These are phyloP conservation scores for Andrena hattorfiana DNA, from an alignment of 2,888 invertebrate species.

Conservation along the genomic window DNA sequence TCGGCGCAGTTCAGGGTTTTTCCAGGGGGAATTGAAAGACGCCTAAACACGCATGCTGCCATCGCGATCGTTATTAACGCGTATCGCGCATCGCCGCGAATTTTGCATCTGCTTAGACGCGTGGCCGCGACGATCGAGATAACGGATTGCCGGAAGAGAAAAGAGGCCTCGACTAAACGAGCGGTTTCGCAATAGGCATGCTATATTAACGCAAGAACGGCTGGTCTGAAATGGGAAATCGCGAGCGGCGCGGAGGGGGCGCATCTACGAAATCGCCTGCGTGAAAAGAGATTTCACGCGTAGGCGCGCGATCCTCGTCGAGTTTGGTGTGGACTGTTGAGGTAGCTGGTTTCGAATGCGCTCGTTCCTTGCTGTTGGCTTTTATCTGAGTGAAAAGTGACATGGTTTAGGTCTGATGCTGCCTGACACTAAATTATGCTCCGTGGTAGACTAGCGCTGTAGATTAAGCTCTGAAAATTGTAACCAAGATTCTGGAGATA, in stretches of 20 bases:
- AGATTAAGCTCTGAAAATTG: too few relatives aligned
- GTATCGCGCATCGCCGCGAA: slow-evolving; percentile 10
- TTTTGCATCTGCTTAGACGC: slow-evolving; percentile 10
- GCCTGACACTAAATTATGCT: too few relatives aligned
- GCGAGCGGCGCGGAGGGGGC: slow-evolving; percentile 17
- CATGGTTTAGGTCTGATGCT: too few relatives aligned
- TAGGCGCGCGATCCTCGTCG: background rate
- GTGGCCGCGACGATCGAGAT: slow-evolving; percentile 22
- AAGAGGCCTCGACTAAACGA: slow-evolving; percentile 27
- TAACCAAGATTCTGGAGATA: too few relatives aligned
- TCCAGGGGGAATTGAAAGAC: background rate
- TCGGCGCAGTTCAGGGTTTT: background rate
- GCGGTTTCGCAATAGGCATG: slow-evolving; percentile 37
- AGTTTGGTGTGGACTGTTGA: too few relatives aligned
- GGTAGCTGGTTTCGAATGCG: too few relatives aligned
- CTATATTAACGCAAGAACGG: slow-evolving; percentile 30
- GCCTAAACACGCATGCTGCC: background rate
- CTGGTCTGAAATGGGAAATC: slow-evolving; percentile 55
- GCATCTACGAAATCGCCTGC: slow-evolving; percentile 20
- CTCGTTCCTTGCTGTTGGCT: too few relatives aligned
- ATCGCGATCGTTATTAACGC: slow-evolving; percentile 29
- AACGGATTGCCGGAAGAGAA: slow-evolving; percentile 57
- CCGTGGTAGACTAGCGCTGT: too few relatives aligned
- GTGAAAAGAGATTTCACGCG: background rate
- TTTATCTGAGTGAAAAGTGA: too few relatives aligned